Conservation (phyloP, 1,140 invertebrate species). For the Hydropsyche tenuis region DNA sequence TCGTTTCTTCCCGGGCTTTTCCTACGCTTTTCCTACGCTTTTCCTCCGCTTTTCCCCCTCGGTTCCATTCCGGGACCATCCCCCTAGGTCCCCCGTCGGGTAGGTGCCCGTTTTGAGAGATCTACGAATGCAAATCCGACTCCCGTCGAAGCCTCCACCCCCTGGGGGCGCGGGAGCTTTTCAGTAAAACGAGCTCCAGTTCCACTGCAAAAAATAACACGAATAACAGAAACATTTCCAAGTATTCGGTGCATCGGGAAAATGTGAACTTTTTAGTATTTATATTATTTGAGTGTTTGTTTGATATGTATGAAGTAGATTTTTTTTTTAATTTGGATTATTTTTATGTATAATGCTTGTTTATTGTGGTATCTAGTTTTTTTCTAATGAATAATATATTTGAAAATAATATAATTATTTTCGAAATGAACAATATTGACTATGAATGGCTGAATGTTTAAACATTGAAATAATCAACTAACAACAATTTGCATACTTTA, state of each 20-base stretch:
- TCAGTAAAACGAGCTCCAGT: constrained; percentile 38
- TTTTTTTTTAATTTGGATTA: too few species aligned
- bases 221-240: constrained; percentile 38
- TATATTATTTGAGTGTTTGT: not conserved
- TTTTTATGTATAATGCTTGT: too few species aligned
- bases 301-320: too few species aligned
- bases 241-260: not conserved
- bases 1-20: not conserved
- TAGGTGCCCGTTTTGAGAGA: constrained; percentile 26
- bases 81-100: too few species aligned
- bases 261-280: not conserved
- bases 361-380: too few species aligned
- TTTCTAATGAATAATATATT: too few species aligned
- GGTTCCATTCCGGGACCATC: too few species aligned
- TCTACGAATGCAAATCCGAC: constrained; percentile 40
- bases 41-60: not conserved
- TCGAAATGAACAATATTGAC: too few species aligned
- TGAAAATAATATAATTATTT: too few species aligned
- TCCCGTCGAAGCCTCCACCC: not conserved
- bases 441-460: too few species aligned
- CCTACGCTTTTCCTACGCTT: not conserved
- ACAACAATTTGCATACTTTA: too few species aligned
- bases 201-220: constrained; percentile 39
- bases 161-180: constrained; percentile 1
- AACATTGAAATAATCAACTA: too few species aligned